phyloP scores from a whole-genome alignment of 2,113 vertebrate species.

The Pica pica region DNA sequence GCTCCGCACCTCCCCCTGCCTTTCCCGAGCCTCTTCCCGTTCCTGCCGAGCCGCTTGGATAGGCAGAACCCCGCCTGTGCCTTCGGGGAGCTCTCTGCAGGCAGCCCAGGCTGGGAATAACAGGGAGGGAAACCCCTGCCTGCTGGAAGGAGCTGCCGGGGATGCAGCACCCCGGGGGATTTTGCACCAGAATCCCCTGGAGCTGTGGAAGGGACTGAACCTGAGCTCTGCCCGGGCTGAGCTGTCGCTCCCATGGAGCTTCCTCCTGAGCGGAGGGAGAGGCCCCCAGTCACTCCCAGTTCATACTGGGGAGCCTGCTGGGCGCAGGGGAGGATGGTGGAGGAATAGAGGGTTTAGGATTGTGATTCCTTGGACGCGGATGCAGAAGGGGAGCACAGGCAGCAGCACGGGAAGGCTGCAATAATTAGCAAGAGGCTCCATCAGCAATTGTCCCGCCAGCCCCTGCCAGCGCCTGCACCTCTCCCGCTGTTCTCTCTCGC shows the following conservation, averaged over 20 bases:
- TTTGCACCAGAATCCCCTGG: rapidly evolving
- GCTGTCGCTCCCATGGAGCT: rapidly evolving
- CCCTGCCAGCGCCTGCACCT: not conserved
- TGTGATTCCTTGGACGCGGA: not conserved
- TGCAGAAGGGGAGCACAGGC: not conserved
- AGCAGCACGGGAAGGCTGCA: not conserved
- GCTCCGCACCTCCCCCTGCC: not conserved
- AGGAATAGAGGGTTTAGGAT: not conserved
- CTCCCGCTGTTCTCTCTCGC: not conserved
- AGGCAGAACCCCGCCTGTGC: conserved; percentile 38
- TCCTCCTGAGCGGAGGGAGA: not conserved
- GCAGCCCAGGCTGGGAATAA: conserved; percentile 2
- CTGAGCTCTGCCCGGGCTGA: not conserved
- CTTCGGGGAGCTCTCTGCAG: conserved; percentile 43
- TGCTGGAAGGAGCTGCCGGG: not conserved
- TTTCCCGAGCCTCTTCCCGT: conserved; percentile 44
- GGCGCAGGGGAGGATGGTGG: not conserved
- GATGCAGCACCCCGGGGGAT: not conserved
- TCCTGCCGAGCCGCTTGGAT: conserved; percentile 20
- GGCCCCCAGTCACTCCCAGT: not conserved
- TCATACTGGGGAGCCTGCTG: not conserved
- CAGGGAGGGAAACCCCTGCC: not conserved
- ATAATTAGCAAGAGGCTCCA: not conserved
- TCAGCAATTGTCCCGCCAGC: not conserved
- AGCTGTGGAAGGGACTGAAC: not conserved